These are phyloP conservation scores for Naja naja DNA, from an alignment of 2,113 vertebrate genomes.

Conservation along the genomic window DNA sequence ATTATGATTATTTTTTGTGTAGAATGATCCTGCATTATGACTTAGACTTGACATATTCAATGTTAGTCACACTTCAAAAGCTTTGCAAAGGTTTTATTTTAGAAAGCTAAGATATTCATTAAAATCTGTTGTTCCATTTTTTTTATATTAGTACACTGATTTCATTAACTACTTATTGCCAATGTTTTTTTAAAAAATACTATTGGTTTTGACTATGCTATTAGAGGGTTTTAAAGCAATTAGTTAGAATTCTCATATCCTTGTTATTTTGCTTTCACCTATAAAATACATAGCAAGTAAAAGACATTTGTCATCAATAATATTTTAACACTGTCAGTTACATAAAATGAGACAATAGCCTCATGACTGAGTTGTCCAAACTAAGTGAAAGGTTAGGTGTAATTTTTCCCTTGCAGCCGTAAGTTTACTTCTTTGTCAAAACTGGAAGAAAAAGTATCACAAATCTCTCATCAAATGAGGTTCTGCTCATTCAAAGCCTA, in stretches of 20 bases:
- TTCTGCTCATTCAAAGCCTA: slow-evolving; percentile 45
- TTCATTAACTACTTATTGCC: not conserved
- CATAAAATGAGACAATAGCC: slow-evolving; percentile 49
- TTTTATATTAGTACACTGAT: not conserved
- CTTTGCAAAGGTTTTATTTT: not conserved
- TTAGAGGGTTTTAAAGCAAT: not conserved
- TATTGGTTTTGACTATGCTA: not conserved
- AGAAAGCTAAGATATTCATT: not conserved
- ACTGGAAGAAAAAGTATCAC: slow-evolving; percentile 42
- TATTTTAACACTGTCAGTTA: slow-evolving; percentile 44
- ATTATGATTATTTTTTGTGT: not conserved
- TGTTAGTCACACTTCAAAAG: not conserved
- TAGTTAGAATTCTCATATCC: not conserved
- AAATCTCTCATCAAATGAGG: slow-evolving; percentile 41
- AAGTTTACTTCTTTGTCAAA: slow-evolving; percentile 45
- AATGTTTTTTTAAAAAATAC: not conserved
- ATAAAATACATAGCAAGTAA: slow-evolving; percentile 24
- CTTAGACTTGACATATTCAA: slow-evolving; percentile 23
- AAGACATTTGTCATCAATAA: slow-evolving; percentile 38
- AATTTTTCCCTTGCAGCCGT: slow-evolving; percentile 48
- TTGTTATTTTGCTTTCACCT: not conserved
- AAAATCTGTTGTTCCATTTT: slow-evolving; percentile 6
- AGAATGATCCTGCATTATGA: slow-evolving; percentile 14
- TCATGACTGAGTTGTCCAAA: slow-evolving; percentile 42
- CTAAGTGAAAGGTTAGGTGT: slow-evolving; percentile 45